Evolutionary conservation across 2,113 vertebrate species (phyloP), one percentile per base, ranked within the genome.

Genomic region (Pholis gunnellus): DNA sequence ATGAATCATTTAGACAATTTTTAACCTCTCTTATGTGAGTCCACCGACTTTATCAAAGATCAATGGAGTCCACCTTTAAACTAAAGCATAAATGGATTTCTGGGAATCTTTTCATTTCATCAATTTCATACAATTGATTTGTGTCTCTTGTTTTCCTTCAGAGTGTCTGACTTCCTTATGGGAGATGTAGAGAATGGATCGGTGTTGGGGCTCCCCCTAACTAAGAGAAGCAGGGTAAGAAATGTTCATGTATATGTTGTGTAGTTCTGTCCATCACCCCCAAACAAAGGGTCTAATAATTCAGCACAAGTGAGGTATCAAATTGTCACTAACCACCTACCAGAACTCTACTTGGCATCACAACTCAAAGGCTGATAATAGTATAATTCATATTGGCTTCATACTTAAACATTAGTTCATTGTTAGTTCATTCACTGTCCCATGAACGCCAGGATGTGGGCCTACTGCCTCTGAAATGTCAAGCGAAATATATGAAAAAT

Each of bases 111-210:
- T 75, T 38, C 9, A 46, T 13, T 77, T 5, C n/a, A 34, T 42
- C 22, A 25, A 0, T 54, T 72, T 77, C 48, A 54, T 46, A 25
- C 22, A 42, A 11, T 82, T 27, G 7, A 18, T 86, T 66, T 48
- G 3, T 59, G 17, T 83, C 64, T 76, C 1, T 4, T 4, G 9
- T 81, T 84, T 84, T 56, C 64, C 74, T 92, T 74, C 95, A 99
- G 98, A 90, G 96, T 99, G 94, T 99, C 98, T 94, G 97, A 98
- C 93, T 97, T 99, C 96, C 97, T 99, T 96, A 99, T 99, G 98
- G 98, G 97, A 96, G 98, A 99, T 97, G 96, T 98, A 96, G 96
- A 98, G 95, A 98, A 94, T 95, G 96, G 96, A 90, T 97, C 97
- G 44, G 95, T 97, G 92, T 80, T 98, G 94, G 97, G 96, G 93